These are phyloP conservation scores for Metaphire vulgaris DNA, from an alignment of 1,140 invertebrate genomes.

Conservation along the genomic window DNA sequence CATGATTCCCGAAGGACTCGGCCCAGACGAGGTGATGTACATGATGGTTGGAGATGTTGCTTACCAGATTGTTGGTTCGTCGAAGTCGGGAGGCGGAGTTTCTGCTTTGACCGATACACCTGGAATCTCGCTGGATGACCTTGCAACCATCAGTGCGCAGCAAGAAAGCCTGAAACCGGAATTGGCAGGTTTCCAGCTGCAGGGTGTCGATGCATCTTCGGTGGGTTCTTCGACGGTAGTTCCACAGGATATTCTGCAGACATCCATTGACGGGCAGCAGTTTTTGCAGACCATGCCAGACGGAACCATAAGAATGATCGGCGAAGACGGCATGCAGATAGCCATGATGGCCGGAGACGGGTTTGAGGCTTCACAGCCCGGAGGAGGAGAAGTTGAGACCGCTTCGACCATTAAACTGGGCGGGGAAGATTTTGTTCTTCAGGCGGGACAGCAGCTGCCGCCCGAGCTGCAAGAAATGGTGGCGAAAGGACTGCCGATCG, in stretches of 20 bases:
- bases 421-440: constrained; percentile 19
- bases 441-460: constrained; percentile 13
- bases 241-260: neutral
- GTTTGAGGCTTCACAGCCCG: neutral
- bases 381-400: neutral
- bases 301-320: neutral
- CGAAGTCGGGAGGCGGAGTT: constrained; percentile 15
- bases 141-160: constrained; percentile 18
- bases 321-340: constrained; percentile 16
- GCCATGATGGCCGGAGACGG: constrained; percentile 12
- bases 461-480: constrained; percentile 21
- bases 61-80: constrained; percentile 17
- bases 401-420: constrained; percentile 13
- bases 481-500: constrained; percentile 14
- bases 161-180: constrained; percentile 17
- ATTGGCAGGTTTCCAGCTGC: constrained; percentile 5
- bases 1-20: neutral
- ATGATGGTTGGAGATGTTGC: constrained; percentile 18
- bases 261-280: neutral
- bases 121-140: constrained; percentile 15
- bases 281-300: neutral
- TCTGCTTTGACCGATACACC: neutral
- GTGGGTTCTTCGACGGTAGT: neutral
- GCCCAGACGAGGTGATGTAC: constrained; percentile 20
- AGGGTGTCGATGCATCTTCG: neutral